These are phyloP conservation scores for Micronycteris hirsuta DNA, from an alignment of 2,113 vertebrate genomes.

Conservation along the genomic window DNA sequence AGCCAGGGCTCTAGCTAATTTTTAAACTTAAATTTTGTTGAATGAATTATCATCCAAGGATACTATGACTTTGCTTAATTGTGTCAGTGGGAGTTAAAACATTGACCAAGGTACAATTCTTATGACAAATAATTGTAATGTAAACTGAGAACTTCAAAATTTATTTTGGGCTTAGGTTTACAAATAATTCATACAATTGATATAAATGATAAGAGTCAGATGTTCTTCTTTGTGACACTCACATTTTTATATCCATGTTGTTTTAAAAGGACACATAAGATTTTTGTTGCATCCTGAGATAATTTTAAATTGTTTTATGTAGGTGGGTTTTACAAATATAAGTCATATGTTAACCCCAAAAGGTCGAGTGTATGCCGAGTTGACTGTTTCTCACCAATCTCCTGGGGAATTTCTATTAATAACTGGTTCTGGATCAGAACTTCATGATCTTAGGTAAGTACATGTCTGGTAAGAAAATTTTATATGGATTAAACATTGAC, in stretches of 20 bases:
- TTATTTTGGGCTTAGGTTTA: background rate
- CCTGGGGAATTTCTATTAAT: constrained; percentile 92
- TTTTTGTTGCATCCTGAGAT: constrained; percentile 48
- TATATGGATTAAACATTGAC: background rate
- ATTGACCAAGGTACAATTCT: background rate
- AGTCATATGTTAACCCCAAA: constrained; percentile 96
- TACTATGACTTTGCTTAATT: background rate
- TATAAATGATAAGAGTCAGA: background rate
- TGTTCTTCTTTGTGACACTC: background rate
- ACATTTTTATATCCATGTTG: constrained; percentile 9
- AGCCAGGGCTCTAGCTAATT: constrained; percentile 14
- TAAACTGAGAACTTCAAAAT: background rate
- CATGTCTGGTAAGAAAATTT: constrained; percentile 8
- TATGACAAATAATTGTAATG: constrained; percentile 8
- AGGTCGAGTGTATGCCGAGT: constrained; percentile 93
- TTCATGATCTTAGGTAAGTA: constrained; percentile 93
- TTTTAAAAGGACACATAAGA: background rate
- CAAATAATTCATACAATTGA: background rate
- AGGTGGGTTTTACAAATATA: constrained; percentile 96
- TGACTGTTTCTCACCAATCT: constrained; percentile 91
- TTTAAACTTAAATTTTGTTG: constrained; percentile 22
- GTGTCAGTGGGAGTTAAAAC: background rate
- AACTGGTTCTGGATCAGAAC: constrained; percentile 95
- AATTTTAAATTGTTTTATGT: constrained; percentile 34
- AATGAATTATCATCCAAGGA: background rate